Conservation (phyloP, 2,888 invertebrate genomes). For the Hirtodrosophila cameraria region DNA sequence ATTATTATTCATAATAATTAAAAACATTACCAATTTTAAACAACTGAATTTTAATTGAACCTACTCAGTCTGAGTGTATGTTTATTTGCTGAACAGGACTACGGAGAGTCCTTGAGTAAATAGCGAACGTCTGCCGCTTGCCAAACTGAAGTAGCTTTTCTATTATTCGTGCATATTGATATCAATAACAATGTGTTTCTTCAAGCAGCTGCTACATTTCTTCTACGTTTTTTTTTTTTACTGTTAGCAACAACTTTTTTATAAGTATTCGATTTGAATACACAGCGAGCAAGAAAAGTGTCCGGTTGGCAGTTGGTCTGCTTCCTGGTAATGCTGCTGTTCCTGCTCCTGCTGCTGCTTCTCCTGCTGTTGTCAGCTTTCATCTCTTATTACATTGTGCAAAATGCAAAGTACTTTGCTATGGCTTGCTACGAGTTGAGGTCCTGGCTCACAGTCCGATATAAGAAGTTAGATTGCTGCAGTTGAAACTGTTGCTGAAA, state of each 20-base stretch:
- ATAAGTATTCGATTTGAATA: constrained; percentile 32
- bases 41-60: no score
- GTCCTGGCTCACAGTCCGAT: constrained; percentile 17
- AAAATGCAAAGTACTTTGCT: constrained; percentile 68
- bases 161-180: constrained; percentile 29
- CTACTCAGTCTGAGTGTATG: not conserved
- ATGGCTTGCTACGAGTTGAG: constrained; percentile 7
- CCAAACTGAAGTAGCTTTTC: constrained; percentile 20
- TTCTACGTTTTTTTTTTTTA: no score
- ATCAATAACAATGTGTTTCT: constrained; percentile 49
- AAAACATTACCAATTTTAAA: no score
- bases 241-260: constrained; percentile 25
- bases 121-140: constrained; percentile 11
- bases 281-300: constrained; percentile 28
- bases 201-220: constrained; percentile 52
- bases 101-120: not conserved
- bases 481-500: constrained; percentile 56
- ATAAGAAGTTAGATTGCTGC: constrained; percentile 65
- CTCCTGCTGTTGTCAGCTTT: constrained; percentile 53
- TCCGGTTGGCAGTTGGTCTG: constrained; percentile 33
- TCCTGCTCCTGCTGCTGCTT: constrained; percentile 7
- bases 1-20: no score
- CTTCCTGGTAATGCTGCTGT: constrained; percentile 1
- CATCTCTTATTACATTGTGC: constrained; percentile 70
- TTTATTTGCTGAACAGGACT: not conserved